Evolutionary conservation across 2,888 invertebrate genomes (phyloP).

Genomic region (Beris morrisii): DNA sequence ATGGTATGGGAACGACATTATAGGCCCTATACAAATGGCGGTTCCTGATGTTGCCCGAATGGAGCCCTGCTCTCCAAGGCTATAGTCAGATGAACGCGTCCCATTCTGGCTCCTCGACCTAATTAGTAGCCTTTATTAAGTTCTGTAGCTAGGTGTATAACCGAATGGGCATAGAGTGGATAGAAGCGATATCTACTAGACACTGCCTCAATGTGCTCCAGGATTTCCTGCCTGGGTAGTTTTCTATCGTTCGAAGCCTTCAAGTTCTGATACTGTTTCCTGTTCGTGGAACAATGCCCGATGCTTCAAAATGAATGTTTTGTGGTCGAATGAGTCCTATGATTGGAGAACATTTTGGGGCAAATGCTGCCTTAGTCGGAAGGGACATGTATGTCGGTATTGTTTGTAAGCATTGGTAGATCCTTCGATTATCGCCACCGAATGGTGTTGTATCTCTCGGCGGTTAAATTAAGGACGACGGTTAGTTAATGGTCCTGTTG

Average conservation of each 20-base stretch:
- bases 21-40: too few relatives aligned
- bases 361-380: conserved; percentile 23
- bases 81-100: not conserved
- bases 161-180: not conserved
- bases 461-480: too few relatives aligned
- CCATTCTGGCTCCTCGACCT: conserved; percentile 23
- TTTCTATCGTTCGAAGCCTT: too few relatives aligned
- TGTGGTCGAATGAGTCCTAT: conserved; percentile 21
- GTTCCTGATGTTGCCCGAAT: too few relatives aligned
- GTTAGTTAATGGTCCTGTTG: too few relatives aligned
- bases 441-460: too few relatives aligned
- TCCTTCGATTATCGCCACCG: conserved; percentile 16
- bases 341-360: conserved; percentile 28
- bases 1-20: too few relatives aligned
- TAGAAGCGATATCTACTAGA: too few relatives aligned
- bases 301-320: conserved; percentile 17
- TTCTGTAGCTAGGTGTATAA: not conserved
- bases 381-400: not conserved
- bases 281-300: conserved; percentile 6
- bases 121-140: conserved; percentile 27
- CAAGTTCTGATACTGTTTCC: too few relatives aligned
- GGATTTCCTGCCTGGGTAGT: not conserved
- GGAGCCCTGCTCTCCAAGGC: too few relatives aligned
- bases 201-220: too few relatives aligned
- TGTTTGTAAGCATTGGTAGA: not conserved